Conservation (phyloP, 2,888 invertebrate species). For the Leptopilina drosophilae region DNA sequence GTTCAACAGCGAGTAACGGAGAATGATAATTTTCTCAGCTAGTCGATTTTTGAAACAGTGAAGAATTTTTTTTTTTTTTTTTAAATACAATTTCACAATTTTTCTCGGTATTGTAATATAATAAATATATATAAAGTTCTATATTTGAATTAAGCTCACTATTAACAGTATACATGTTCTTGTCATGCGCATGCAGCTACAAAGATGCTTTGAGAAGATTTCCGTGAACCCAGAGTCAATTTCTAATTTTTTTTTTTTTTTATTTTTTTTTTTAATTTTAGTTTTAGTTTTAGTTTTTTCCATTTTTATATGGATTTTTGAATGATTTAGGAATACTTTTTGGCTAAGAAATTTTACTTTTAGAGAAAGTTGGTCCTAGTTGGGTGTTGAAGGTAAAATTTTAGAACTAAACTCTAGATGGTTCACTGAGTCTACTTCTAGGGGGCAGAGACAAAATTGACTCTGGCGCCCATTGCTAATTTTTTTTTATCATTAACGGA, state of each 20-base stretch:
- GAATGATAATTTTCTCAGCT: constrained; percentile 40
- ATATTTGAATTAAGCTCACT: constrained; percentile 75
- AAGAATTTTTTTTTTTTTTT: constrained; percentile 50
- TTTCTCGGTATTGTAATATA: constrained; percentile 46
- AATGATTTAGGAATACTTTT: too few relatives aligned
- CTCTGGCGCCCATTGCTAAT: neutral
- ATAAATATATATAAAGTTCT: constrained; percentile 58
- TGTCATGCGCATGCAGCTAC: constrained; percentile 70
- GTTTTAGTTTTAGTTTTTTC: neutral
- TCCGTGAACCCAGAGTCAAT: constrained; percentile 52
- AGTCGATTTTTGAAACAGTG: constrained; percentile 50
- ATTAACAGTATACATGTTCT: constrained; percentile 75
- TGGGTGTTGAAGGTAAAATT: too few relatives aligned
- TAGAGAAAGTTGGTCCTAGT: too few relatives aligned
- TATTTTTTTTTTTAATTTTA: too few relatives aligned
- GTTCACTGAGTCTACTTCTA: constrained; percentile 27
- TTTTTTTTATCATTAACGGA: constrained; percentile 12
- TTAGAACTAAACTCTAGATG: constrained; percentile 11
- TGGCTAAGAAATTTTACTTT: too few relatives aligned
- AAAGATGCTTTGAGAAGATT: constrained; percentile 65
- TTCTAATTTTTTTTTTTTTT: constrained; percentile 11
- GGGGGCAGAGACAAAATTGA: constrained; percentile 45
- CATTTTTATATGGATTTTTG: neutral
- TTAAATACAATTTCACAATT: constrained; percentile 54
- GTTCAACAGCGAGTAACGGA: constrained; percentile 53